These are phyloP conservation scores for human (Homo sapiens) DNA, from an alignment of 2,113 vertebrate species.

Conservation along the genomic window DNA sequence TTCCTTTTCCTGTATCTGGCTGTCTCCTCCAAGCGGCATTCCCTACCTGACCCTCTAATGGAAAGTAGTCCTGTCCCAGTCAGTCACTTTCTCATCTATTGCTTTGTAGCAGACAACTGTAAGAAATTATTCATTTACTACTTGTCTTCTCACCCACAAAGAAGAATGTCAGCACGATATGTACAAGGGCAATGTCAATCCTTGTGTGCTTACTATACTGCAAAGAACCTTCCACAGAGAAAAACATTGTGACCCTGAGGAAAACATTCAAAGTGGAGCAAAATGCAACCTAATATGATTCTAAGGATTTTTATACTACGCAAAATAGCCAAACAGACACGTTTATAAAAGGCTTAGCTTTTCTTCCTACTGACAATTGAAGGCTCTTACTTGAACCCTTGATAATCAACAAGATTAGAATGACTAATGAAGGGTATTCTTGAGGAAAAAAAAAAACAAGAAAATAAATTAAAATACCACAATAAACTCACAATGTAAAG, in stretches of 20 bases:
- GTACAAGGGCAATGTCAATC: background rate
- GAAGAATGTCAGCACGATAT: background rate
- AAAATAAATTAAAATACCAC: constrained; percentile 30
- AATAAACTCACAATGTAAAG: constrained; percentile 45
- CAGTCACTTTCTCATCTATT: background rate
- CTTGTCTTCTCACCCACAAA: background rate
- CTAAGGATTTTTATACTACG: constrained; percentile 18
- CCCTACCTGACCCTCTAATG: background rate
- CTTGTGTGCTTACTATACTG: background rate
- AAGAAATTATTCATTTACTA: background rate
- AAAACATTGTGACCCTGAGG: background rate
- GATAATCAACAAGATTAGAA: constrained; percentile 46
- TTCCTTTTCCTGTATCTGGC: background rate
- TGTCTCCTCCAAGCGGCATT: background rate
- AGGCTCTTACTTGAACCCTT: constrained; percentile 12
- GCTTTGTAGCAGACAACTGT: background rate
- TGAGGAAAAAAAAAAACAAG: background rate
- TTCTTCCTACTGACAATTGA: background rate
- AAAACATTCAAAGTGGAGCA: background rate
- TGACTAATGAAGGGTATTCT: constrained; percentile 5
- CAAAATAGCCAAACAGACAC: background rate
- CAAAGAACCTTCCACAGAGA: background rate
- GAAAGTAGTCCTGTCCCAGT: background rate
- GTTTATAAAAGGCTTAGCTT: background rate
- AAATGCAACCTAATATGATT: constrained; percentile 14